phyloP scores from a whole-genome alignment of 2,113 vertebrate genomes.

The Oryzias curvinotus region DNA sequence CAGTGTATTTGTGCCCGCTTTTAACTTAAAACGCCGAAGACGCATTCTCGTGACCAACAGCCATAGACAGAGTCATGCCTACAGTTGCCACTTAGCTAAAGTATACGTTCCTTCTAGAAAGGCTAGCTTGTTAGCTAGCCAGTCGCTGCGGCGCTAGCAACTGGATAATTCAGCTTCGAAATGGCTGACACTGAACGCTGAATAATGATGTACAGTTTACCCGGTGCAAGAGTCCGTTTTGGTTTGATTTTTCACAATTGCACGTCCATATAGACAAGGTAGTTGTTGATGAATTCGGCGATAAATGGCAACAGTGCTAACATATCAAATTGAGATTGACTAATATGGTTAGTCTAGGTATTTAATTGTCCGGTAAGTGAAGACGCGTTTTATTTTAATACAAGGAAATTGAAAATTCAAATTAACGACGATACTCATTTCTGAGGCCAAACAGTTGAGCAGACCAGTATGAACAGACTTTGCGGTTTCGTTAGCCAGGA shows the following conservation, averaged over 20 bases:
- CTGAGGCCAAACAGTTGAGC: conserved; percentile 6
- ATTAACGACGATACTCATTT: conserved; percentile 2
- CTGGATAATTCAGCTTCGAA: conserved; percentile 16
- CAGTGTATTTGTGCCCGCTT: conserved; percentile 9
- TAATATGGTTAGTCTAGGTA: background rate
- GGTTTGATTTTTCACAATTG: conserved; percentile 1
- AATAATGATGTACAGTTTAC: conserved; percentile 14
- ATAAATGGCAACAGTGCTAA: conserved; percentile 19
- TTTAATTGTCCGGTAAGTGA: background rate
- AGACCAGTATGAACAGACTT: conserved; percentile 53
- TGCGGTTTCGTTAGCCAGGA: conserved; percentile 51
- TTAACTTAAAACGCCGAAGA: conserved; percentile 9
- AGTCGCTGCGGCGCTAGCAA: conserved; percentile 46
- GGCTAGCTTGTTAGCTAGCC: conserved; percentile 66
- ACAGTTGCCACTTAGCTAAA: conserved; percentile 54
- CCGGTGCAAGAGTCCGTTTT: background rate
- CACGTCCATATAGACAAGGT: background rate
- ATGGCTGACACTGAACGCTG: conserved; percentile 8
- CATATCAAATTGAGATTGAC: background rate
- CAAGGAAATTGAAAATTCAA: no score
- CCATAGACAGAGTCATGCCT: conserved; percentile 40
- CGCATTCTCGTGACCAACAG: conserved; percentile 25
- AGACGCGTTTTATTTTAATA: conserved; percentile 1
- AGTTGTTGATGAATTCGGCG: background rate
- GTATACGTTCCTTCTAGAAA: conserved; percentile 42